Evolutionary conservation across 2,888 invertebrate genomes (phyloP).

Genomic region (Watsonalla cultraria): DNA sequence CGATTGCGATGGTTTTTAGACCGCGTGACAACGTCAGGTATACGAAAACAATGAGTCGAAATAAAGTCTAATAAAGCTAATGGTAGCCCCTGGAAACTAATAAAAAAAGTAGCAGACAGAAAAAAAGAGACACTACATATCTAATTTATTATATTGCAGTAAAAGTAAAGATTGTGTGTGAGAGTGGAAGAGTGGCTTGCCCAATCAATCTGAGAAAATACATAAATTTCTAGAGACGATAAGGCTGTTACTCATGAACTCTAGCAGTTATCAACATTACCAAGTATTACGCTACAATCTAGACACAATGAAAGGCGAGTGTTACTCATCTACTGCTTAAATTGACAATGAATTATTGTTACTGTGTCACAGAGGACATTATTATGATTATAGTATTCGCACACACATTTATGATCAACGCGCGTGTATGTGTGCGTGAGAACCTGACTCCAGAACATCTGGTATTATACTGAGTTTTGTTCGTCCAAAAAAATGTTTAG

Average conservation of each 20-base stretch:
- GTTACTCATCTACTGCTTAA: slow-evolving; percentile 12
- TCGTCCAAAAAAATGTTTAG: slow-evolving; percentile 27
- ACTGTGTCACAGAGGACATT: slow-evolving; percentile 10
- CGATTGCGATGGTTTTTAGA: too few species aligned
- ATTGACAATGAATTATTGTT: slow-evolving; percentile 18
- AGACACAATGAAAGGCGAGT: not conserved
- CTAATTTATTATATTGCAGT: too few species aligned
- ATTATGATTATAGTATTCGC: not conserved
- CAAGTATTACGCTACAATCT: not conserved
- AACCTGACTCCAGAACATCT: slow-evolving; percentile 31
- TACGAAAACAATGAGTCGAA: too few species aligned
- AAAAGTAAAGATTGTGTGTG: too few species aligned
- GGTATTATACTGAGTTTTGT: slow-evolving; percentile 26
- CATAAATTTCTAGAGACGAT: too few species aligned
- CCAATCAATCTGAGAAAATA: too few species aligned
- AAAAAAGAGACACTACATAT: too few species aligned
- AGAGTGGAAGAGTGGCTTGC: too few species aligned
- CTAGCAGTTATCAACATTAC: not conserved
- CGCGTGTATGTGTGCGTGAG: slow-evolving; percentile 19
- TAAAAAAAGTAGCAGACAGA: too few species aligned
- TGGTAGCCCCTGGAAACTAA: too few species aligned
- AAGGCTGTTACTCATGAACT: not conserved
- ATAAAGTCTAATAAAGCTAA: too few species aligned
- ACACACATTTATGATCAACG: slow-evolving; percentile 8
- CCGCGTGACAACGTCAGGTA: too few species aligned